Conservation (phyloP, 2,113 vertebrate genomes). For the Malaclemys terrapin region DNA sequence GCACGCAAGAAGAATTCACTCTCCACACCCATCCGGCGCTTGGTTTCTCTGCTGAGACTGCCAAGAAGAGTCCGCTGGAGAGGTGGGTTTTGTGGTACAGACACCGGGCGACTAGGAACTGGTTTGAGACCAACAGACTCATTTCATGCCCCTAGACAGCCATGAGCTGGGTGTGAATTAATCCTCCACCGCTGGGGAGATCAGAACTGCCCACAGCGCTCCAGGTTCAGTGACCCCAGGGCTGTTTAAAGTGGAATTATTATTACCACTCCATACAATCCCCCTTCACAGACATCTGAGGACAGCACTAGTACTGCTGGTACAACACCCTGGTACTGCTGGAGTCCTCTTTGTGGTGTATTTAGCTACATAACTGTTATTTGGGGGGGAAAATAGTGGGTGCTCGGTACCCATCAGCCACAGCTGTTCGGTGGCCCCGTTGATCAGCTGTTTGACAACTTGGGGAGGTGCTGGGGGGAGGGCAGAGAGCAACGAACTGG, state of each 20-base stretch:
- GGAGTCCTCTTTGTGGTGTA: neutral
- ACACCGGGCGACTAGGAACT: neutral
- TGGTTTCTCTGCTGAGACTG: neutral
- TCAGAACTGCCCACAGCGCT: neutral
- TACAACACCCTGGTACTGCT: neutral
- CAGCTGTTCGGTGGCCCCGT: too few relatives aligned
- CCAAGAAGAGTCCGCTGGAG: neutral
- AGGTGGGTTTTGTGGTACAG: neutral
- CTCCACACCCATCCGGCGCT: neutral
- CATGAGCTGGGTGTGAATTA: neutral
- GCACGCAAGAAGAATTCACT: neutral
- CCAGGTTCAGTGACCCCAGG: neutral
- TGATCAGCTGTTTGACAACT: too few relatives aligned
- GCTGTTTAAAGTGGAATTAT: neutral
- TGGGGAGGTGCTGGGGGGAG: too few relatives aligned
- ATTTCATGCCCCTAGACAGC: neutral
- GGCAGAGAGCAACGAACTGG: too few relatives aligned
- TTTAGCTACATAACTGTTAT: neutral
- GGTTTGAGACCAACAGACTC: neutral
- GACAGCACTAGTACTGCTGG: neutral
- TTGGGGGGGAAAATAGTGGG: neutral
- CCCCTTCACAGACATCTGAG: neutral
- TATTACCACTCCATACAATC: neutral
- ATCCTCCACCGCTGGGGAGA: neutral
- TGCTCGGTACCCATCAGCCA: too few relatives aligned